Base-by-base conservation (phyloP, 2,797 vertebrate species). In the Lycodopsis pacificus region DNA sequence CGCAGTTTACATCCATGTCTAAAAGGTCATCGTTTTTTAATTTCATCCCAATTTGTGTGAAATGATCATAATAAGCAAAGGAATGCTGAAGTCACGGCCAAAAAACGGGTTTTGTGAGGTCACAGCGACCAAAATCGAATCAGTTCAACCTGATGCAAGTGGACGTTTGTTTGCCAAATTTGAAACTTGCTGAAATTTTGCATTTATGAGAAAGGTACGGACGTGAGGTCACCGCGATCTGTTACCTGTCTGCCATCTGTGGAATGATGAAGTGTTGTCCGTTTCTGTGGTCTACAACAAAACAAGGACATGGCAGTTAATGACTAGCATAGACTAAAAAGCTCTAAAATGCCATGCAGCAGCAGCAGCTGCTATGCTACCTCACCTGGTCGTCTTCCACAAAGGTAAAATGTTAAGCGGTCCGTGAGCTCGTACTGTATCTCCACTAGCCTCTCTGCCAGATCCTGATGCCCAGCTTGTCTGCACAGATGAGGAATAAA, bases 241-340 rank as follows among this genome's bases (percentile, higher is more conserved):
- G 93, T 95, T 96, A 99, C 98, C 98, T 99, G 95, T 99, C 98
- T 89, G 98, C 97, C 96, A 99, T 98, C 85, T 99, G 98, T 88
- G 98, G 98, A 92, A 99, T 97, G 87, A 99, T 97, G 91, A 99
- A 99, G 93, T 99, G 97, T 78, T 99, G 97, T 73, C 97, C 97
- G 1, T 95, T 97, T 94, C 96, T 98, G 92, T 99, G 98, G 95
- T 99, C 98, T 99, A 88, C 44, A 72, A 91, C 49, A 80, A n/a
- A 82, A 75, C 17, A 58, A 73, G 6, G 6, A 22, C 4, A 65
- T 22, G 5, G 62, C 12, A 51, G 9, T n/a, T 48, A 62, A 14
- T 1, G 1, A 66, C 49, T 62, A 66, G 1, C 13, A 76, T 0
- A 27, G 0, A 63, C 30, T 27, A 49, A 3, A 38, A 4, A 19